Conservation (phyloP, 2,888 invertebrate genomes). For the Limnephilus auricula region DNA sequence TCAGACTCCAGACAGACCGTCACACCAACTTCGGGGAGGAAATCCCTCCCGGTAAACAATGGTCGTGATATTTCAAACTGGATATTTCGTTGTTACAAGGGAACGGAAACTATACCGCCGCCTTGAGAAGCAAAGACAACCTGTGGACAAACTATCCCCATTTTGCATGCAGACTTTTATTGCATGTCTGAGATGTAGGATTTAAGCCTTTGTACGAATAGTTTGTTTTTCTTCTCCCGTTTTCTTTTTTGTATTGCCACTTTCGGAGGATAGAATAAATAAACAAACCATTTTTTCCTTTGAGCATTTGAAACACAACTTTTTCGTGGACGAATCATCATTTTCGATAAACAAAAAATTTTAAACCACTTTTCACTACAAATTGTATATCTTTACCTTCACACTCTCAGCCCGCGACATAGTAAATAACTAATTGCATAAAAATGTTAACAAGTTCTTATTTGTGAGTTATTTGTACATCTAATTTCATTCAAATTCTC, state of each 20-base stretch:
- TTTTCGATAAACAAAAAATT: neutral
- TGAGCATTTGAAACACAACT: neutral
- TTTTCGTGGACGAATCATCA: too few species aligned
- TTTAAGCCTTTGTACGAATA: slow-evolving; percentile 6
- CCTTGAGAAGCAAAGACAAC: slow-evolving; percentile 16
- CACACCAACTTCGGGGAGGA: slow-evolving; percentile 44
- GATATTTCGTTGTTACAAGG: slow-evolving; percentile 47
- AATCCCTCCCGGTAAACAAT: slow-evolving; percentile 54
- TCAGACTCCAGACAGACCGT: slow-evolving; percentile 18
- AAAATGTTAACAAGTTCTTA: too few species aligned
- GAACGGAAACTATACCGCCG: slow-evolving; percentile 8
- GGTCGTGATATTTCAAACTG: slow-evolving; percentile 53
- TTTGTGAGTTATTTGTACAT: too few species aligned
- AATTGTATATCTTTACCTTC: too few species aligned
- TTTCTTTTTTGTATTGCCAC: neutral
- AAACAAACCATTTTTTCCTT: neutral
- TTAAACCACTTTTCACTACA: neutral
- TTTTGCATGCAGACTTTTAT: slow-evolving; percentile 32
- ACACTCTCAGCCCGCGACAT: too few species aligned
- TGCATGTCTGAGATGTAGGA: neutral
- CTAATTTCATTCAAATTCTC: too few species aligned
- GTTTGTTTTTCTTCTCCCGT: neutral
- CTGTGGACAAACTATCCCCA: slow-evolving; percentile 23
- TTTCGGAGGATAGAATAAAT: neutral
- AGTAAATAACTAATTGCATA: too few species aligned